A percentile compares a stretch with the other conserved stretches of the same genome.
Conservation (phyloP, 2,797 vertebrate species). For the Lycodopsis pacificus region DNA sequence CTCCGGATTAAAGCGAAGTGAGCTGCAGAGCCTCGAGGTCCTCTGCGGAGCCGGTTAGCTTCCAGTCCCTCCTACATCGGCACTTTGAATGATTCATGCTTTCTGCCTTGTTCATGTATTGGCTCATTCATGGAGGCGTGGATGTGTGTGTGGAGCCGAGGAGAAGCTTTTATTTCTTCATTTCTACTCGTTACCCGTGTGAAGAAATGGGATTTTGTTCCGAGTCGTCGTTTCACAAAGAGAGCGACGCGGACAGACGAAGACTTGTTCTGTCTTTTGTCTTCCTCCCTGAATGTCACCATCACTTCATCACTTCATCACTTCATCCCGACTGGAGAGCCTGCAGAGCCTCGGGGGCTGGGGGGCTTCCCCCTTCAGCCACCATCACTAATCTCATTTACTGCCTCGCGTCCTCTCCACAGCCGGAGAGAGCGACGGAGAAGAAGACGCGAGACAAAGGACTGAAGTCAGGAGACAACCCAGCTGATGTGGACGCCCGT, state of each 20-base stretch:
- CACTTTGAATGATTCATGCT: constrained; percentile 83
- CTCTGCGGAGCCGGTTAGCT: constrained; percentile 76
- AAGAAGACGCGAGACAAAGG: constrained; percentile 43
- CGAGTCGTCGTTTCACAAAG: no score
- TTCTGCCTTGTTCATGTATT: constrained; percentile 83
- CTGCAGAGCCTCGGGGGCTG: constrained; percentile 64
- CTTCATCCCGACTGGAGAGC: constrained; percentile 37
- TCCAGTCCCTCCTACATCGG: constrained; percentile 68
- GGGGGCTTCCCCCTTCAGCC: constrained; percentile 58
- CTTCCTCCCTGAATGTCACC: constrained; percentile 47
- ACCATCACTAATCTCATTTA: constrained; percentile 79
- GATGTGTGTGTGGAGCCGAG: neutral
- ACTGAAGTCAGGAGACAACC: constrained; percentile 39
- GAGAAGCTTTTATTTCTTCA: no score
- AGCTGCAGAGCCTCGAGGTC: constrained; percentile 72
- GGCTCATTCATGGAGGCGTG: constrained; percentile 79
- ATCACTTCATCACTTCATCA: constrained; percentile 48
- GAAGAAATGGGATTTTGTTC: no score
- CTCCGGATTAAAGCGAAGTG: constrained; percentile 74
- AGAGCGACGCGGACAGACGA: no score
- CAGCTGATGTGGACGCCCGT: neutral
- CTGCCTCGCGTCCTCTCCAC: constrained; percentile 48
- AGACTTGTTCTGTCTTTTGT: constrained; percentile 50
- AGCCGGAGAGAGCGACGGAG: constrained; percentile 42
- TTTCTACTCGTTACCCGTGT: no score